Evolutionary conservation across 2,113 vertebrate species (phyloP).

Genomic region (Xiphophorus hellerii): DNA sequence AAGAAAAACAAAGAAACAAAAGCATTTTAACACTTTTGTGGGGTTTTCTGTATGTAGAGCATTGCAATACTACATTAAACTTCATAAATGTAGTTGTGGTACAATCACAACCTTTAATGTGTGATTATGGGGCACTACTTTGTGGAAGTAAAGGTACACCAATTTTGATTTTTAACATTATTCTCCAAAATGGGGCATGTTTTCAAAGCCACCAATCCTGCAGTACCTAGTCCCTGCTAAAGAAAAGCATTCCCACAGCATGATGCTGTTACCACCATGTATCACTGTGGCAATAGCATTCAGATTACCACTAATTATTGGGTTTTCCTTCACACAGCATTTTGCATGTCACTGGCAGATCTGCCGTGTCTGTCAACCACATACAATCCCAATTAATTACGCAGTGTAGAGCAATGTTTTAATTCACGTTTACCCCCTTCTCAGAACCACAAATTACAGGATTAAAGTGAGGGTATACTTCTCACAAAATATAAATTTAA

Average conservation of each 20-base stretch:
- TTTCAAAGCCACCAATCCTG: no score
- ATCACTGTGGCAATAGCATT: neutral
- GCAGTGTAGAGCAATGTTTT: neutral
- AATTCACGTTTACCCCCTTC: neutral
- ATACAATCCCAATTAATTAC: neutral
- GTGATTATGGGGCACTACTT: no score
- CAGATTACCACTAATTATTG: neutral
- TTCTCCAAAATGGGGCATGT: no score
- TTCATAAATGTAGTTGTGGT: no score
- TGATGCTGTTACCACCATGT: neutral
- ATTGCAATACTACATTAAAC: no score
- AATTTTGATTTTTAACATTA: no score
- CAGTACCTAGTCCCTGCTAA: no score
- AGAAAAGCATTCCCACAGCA: no score
- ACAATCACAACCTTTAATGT: no score
- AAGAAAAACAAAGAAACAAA: neutral
- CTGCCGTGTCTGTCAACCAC: neutral
- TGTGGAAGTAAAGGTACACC: no score
- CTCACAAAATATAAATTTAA: neutral
- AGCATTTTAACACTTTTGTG: neutral
- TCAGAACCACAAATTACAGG: slow-evolving; percentile 6
- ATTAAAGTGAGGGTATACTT: slow-evolving; percentile 4
- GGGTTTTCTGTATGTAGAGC: neutral
- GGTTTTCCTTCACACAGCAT: neutral
- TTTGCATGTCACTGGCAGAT: no score